Base-by-base conservation (phyloP, 2,888 invertebrate genomes). In the Ommatoiulus sabulosus region DNA sequence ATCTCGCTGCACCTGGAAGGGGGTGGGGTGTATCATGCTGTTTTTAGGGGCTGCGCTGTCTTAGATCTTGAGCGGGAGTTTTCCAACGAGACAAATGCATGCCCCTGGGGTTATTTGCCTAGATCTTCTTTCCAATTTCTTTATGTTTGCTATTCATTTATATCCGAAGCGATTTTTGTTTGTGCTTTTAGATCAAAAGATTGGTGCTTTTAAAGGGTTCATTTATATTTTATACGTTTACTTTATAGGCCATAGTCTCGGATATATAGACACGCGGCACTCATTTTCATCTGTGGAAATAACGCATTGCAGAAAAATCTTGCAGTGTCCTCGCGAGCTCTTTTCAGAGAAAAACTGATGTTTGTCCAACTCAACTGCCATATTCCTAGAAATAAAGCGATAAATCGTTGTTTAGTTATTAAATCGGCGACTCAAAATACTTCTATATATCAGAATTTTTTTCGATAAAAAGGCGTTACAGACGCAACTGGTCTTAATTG, bases 131-230 rank as follows among this genome's bases (percentile, higher is more conserved):
- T 63, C n/a, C 20, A 63, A 20, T 63, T 63, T 63, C 63, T 8
- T 52, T 63, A n/a, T 20, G 63, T 63, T 63, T 63, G 63, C 17
- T 63, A n/a, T 63, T 63, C 63, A 63, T 63, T 52, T 52, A 52
- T 52, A 52, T 52, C 52, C 52, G 52, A n/a, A 52, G 52, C 52
- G 52, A 52, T 52, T 52, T 52, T 12, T 52, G 3, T 17, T 52
- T 17, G 12, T 52, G 52, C 52, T 52, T 52, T 52, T 52, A 52
- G 52, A 52, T 52, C 52, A 15, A 52, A 52, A 52, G 52, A 52
- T 52, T 52, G 52, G 52, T 52, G 52, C 52, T 52, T 52, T 52
- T 17, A 52, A 52, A 52, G 52, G 52, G 52, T 52, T 52, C 52
- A 52, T 52, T 52, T 52, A 52, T 52, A 52, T 52, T 52, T 52